Conservation (phyloP, 2,888 invertebrate genomes). For the Parnassius smintheus region DNA sequence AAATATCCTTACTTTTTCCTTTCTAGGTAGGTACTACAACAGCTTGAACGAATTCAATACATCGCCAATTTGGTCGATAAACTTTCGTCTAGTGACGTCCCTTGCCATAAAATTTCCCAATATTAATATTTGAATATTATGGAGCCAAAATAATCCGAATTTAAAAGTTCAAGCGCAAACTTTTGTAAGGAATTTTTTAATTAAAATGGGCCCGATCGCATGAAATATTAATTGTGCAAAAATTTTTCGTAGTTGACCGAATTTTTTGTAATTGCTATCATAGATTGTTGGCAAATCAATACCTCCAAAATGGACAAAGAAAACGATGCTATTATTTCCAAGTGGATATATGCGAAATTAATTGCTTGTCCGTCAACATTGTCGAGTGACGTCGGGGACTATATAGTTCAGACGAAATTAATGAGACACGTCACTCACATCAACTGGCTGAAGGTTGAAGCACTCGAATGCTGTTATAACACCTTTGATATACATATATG, state of each 20-base stretch:
- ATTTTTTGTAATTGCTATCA: too few relatives aligned
- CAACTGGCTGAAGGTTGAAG: neutral
- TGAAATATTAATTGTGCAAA: too few relatives aligned
- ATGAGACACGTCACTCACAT: constrained; percentile 7
- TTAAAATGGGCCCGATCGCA: neutral
- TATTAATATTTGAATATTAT: too few relatives aligned
- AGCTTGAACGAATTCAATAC: too few relatives aligned
- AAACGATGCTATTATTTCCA: neutral
- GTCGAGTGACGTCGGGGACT: constrained; percentile 4
- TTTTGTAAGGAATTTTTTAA: neutral
- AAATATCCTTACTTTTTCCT: too few relatives aligned
- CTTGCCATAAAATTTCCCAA: too few relatives aligned
- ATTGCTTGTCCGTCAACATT: constrained; percentile 17
- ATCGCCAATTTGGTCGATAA: too few relatives aligned
- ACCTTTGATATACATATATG: constrained; percentile 7
- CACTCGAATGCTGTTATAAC: neutral
- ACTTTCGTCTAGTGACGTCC: too few relatives aligned
- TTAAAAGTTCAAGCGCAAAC: too few relatives aligned
- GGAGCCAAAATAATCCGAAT: too few relatives aligned
- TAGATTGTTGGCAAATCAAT: neutral
- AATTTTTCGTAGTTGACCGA: too few relatives aligned
- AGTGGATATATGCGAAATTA: constrained; percentile 10
- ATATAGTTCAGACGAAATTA: constrained; percentile 13
- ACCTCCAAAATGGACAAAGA: neutral
- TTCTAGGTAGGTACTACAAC: too few relatives aligned